A percentile compares a stretch with the other conserved stretches of the same genome.
Evolutionary conservation across 2,113 vertebrate genomes (phyloP).

Genomic region (Pachypanchax playfairii): DNA sequence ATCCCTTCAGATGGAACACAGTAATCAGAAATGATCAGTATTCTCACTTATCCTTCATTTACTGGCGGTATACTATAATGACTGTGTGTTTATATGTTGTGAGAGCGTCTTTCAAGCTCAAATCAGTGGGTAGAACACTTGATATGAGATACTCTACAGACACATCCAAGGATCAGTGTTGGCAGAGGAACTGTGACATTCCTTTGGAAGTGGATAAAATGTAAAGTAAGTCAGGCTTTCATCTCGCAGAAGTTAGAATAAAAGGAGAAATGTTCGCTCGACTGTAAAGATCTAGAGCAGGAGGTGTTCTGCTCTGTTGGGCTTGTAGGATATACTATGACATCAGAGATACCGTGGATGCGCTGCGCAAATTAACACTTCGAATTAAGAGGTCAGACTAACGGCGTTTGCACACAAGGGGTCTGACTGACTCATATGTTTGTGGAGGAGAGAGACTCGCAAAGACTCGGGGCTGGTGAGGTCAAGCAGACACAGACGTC

Average conservation of each 20-base stretch:
- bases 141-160: slow-evolving; percentile 36
- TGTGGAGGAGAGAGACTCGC: slow-evolving; percentile 18
- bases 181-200: slow-evolving; percentile 60
- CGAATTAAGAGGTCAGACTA: slow-evolving; percentile 32
- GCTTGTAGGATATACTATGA: slow-evolving; percentile 56
- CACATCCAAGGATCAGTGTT: slow-evolving; percentile 45
- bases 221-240: slow-evolving; percentile 28
- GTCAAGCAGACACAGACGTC: slow-evolving; percentile 36
- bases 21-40: slow-evolving; percentile 29
- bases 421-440: slow-evolving; percentile 35
- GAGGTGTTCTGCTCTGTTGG: slow-evolving; percentile 44
- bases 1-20: slow-evolving; percentile 41
- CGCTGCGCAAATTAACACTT: slow-evolving; percentile 42
- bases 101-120: slow-evolving; percentile 36
- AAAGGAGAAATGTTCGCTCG: slow-evolving; percentile 11
- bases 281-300: slow-evolving; percentile 45
- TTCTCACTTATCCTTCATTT: slow-evolving; percentile 13
- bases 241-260: slow-evolving; percentile 26
- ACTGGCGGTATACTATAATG: slow-evolving; percentile 9
- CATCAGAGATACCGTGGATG: slow-evolving; percentile 41
- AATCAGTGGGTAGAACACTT: slow-evolving; percentile 31
- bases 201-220: slow-evolving; percentile 54
- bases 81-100: slow-evolving; percentile 32
- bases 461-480: slow-evolving; percentile 12
- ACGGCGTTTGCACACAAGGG: slow-evolving; percentile 19